phyloP scores from a whole-genome alignment of 2,797 vertebrate species.

The Sebastes reedi region DNA sequence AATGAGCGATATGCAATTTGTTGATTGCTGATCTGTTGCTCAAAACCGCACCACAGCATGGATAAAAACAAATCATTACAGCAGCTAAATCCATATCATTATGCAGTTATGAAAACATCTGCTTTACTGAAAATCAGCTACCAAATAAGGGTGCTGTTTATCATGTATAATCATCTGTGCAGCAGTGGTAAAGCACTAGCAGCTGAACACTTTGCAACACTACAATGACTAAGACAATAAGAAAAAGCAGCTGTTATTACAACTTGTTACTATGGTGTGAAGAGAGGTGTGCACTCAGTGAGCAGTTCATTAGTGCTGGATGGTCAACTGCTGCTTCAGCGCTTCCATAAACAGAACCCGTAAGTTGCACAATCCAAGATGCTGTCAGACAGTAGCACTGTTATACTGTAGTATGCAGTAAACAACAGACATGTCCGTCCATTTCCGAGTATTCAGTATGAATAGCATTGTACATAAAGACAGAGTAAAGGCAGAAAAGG shows the following conservation, averaged over 20 bases:
- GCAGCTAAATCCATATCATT: background rate
- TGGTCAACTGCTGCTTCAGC: conserved; percentile 48
- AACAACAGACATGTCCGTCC: background rate
- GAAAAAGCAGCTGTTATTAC: conserved; percentile 36
- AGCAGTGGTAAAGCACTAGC: background rate
- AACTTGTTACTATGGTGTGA: conserved; percentile 41
- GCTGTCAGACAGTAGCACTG: background rate
- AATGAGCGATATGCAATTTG: background rate
- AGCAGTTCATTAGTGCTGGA: conserved; percentile 40
- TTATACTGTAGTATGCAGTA: background rate
- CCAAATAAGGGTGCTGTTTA: background rate
- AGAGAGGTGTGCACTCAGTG: background rate
- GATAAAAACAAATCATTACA: background rate
- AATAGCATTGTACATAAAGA: background rate
- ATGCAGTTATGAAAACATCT: background rate
- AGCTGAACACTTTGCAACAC: background rate
- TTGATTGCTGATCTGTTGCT: background rate
- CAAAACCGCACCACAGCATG: background rate
- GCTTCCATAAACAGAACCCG: conserved; percentile 21
- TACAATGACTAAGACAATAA: conserved; percentile 22
- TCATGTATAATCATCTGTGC: background rate
- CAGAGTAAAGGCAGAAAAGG: conserved; percentile 82
- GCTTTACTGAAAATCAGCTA: background rate
- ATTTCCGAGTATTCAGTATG: background rate
- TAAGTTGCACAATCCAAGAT: background rate